phyloP scores from a whole-genome alignment of 1,140 invertebrate genomes.

The Arctopsyche grandis region DNA sequence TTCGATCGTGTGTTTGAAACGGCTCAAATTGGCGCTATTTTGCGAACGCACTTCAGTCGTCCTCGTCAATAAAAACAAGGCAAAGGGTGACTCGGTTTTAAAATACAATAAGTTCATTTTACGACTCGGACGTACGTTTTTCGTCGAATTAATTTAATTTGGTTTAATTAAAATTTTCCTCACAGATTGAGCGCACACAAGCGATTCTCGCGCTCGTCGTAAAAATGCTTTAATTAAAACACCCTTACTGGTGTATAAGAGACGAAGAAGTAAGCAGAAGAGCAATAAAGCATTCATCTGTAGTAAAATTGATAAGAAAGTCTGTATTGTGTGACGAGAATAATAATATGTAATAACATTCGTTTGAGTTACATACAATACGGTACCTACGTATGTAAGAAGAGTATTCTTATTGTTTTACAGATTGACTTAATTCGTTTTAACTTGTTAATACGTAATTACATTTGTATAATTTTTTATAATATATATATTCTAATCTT shows the following conservation, averaged over 20 bases:
- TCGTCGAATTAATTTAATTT: slow-evolving; percentile 2
- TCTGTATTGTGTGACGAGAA: neutral
- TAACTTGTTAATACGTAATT: too few relatives aligned
- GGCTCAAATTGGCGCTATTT: neutral
- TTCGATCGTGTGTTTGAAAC: too few relatives aligned
- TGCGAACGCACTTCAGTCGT: neutral
- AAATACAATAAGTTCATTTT: slow-evolving; percentile 8
- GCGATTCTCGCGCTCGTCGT: neutral
- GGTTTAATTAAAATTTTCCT: slow-evolving; percentile 15
- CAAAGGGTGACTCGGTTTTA: neutral
- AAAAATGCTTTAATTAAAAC: slow-evolving; percentile 3
- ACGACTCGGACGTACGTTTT: neutral
- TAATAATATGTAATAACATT: neutral
- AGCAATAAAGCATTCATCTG: neutral
- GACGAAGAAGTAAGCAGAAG: neutral
- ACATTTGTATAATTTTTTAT: too few relatives aligned
- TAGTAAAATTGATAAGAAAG: neutral
- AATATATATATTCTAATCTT: too few relatives aligned
- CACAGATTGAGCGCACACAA: neutral
- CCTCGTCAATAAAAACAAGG: neutral
- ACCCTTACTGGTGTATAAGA: neutral
- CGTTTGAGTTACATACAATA: too few relatives aligned
- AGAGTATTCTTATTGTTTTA: too few relatives aligned
- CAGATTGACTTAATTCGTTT: too few relatives aligned
- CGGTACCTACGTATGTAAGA: too few relatives aligned